phyloP scores from a whole-genome alignment of 2,113 vertebrate species.

The Epinephelus moara region DNA sequence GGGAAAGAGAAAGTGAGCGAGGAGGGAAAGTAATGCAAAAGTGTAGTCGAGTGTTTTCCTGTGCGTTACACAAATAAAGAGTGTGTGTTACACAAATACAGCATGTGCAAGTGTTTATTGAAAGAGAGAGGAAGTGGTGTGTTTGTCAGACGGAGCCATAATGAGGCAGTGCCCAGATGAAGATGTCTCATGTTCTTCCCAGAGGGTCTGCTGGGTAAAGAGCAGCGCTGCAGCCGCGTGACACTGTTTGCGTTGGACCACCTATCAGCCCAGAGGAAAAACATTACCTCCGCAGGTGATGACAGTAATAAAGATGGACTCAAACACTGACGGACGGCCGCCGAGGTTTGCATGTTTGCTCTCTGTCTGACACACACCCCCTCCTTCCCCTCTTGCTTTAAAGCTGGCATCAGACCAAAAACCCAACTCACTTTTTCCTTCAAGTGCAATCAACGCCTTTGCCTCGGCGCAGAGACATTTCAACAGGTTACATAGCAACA shows the following conservation, averaged over 20 bases:
- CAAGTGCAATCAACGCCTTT: constrained; percentile 45
- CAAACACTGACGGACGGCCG: constrained; percentile 32
- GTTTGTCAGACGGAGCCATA: constrained; percentile 68
- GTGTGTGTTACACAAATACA: constrained; percentile 21
- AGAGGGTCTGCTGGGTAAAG: constrained; percentile 67
- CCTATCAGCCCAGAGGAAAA: constrained; percentile 53
- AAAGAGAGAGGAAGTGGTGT: constrained; percentile 45
- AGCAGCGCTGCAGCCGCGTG: constrained; percentile 49
- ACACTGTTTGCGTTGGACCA: constrained; percentile 70
- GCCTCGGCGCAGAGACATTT: constrained; percentile 3
- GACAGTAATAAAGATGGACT: constrained; percentile 74
- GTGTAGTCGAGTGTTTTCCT: constrained; percentile 37
- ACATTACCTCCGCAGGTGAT: constrained; percentile 51
- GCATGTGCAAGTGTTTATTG: constrained; percentile 27
- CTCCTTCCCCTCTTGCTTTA: neutral
- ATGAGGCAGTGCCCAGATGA: constrained; percentile 72
- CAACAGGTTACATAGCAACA: constrained; percentile 66
- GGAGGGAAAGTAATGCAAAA: constrained; percentile 18
- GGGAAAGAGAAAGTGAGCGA: neutral
- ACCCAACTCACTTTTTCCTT: constrained; percentile 29
- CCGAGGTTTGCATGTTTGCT: constrained; percentile 54
- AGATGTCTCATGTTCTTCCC: constrained; percentile 65
- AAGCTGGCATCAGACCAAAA: constrained; percentile 24
- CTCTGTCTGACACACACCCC: neutral
- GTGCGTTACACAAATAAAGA: constrained; percentile 16